These are phyloP conservation scores for Rugalucina vietnamica DNA, from an alignment of 2,888 invertebrate species.

Conservation along the genomic window DNA sequence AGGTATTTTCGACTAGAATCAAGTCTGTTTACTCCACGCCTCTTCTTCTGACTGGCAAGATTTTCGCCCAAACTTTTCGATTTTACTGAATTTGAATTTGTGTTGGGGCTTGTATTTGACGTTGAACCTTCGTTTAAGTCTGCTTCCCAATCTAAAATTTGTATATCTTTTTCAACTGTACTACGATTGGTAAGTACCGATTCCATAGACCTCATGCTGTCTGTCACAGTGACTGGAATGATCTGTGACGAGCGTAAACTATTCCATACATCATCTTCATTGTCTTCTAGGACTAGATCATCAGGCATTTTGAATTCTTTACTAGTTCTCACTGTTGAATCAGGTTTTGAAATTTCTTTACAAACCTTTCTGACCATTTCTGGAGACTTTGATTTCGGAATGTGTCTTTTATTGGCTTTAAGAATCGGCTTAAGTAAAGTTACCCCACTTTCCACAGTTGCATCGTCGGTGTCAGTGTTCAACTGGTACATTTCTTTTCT, in stretches of 20 bases:
- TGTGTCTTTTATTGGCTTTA: neutral
- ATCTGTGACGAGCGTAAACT: neutral
- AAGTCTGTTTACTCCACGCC: constrained; percentile 34
- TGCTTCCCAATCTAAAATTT: neutral
- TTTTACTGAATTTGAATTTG: neutral
- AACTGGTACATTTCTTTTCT: neutral
- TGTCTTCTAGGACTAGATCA: neutral
- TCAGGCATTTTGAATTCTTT: constrained; percentile 2
- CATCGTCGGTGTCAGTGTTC: neutral
- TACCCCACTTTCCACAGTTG: neutral
- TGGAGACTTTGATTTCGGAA: neutral
- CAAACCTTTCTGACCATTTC: neutral
- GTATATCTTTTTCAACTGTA: neutral
- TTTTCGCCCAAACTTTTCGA: neutral
- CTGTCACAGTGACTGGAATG: neutral
- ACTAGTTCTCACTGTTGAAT: neutral
- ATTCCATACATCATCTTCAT: neutral
- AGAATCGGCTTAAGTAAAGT: neutral
- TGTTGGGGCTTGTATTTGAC: neutral
- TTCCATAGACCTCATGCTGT: neutral
- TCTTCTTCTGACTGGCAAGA: constrained; percentile 17
- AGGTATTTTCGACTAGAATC: constrained; percentile 63
- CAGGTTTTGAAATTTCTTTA: neutral
- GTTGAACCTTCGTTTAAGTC: neutral
- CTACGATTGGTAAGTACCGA: neutral